Evolutionary conservation across 2,797 vertebrate genomes (phyloP).

Genomic region (Apogon hyalosoma): DNA sequence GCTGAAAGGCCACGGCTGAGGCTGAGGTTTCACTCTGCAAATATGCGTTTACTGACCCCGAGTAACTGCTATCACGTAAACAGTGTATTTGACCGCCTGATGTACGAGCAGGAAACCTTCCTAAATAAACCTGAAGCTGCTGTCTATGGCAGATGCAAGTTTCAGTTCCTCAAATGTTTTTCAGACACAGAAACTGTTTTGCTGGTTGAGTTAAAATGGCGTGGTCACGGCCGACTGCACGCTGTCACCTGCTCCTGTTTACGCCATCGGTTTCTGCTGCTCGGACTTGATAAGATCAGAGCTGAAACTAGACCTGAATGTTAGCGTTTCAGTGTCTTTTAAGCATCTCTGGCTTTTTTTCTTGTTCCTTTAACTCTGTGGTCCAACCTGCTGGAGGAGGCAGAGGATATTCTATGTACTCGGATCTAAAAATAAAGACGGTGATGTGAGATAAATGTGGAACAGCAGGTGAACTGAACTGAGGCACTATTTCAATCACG

Average conservation of each 20-base stretch:
- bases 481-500: too few species aligned
- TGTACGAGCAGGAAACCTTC: not conserved
- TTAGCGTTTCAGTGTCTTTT: too few species aligned
- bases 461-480: too few species aligned
- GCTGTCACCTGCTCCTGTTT: not conserved
- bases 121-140: not conserved
- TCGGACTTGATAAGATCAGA: too few species aligned
- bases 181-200: not conserved
- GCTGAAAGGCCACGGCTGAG: constrained; percentile 10
- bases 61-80: not conserved
- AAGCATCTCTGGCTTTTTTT: too few species aligned
- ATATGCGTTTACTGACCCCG: not conserved
- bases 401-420: too few species aligned
- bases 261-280: too few species aligned
- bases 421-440: too few species aligned
- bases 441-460: too few species aligned
- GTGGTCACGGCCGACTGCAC: not conserved
- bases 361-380: too few species aligned
- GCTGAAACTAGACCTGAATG: too few species aligned
- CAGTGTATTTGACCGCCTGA: not conserved
- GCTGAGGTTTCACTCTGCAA: not conserved
- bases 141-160: constrained; percentile 3
- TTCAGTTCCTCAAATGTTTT: constrained; percentile 35
- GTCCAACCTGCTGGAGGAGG: too few species aligned
- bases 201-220: constrained; percentile 2